phyloP scores from a whole-genome alignment of 1,140 invertebrate genomes.

The Lineus longissimus region DNA sequence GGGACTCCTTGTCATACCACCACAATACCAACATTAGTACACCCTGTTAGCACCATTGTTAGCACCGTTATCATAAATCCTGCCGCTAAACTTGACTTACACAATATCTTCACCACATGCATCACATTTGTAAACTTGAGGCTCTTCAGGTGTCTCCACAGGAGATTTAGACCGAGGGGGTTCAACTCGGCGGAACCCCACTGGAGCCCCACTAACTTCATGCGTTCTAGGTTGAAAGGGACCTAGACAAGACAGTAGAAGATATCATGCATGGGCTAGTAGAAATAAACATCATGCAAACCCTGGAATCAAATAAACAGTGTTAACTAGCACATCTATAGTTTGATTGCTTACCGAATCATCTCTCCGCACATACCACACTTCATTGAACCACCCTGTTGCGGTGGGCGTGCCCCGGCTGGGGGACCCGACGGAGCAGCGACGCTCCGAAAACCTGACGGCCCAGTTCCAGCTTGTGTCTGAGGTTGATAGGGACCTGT shows the following conservation, averaged over 20 bases:
- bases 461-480: constrained; percentile 2
- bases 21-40: too few relatives aligned
- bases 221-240: too few relatives aligned
- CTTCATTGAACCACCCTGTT: background rate
- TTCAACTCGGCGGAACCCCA: constrained; percentile 33
- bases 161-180: constrained; percentile 28
- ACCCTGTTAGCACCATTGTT: too few relatives aligned
- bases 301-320: too few relatives aligned
- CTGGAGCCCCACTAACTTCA: background rate
- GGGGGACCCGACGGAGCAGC: background rate
- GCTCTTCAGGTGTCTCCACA: constrained; percentile 19
- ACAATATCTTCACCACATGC: constrained; percentile 38
- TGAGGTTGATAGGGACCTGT: constrained; percentile 6
- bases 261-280: too few relatives aligned
- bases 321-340: too few relatives aligned
- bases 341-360: background rate
- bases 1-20: too few relatives aligned
- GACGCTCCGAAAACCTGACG: background rate
- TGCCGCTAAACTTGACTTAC: too few relatives aligned
- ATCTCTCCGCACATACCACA: background rate
- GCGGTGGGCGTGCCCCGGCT: too few relatives aligned
- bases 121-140: constrained; percentile 23
- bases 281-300: too few relatives aligned
- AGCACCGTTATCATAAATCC: too few relatives aligned
- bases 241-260: too few relatives aligned